Percentiles rank a stretch among this genome's conserved stretches.
These are phyloP conservation scores for Drosophila erecta DNA, from an alignment of 1,140 invertebrate species.

Conservation along the genomic window DNA sequence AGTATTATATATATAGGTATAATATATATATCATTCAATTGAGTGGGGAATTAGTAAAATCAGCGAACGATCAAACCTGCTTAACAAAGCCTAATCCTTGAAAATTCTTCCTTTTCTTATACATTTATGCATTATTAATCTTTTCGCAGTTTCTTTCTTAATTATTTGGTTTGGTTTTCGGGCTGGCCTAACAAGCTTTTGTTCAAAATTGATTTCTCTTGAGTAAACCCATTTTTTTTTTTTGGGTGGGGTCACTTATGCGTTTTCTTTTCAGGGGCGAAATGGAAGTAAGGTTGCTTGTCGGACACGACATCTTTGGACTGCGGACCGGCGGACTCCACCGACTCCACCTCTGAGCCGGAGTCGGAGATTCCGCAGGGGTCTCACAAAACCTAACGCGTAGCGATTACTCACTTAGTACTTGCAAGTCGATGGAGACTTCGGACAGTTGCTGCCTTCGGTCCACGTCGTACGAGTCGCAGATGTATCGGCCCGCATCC, in stretches of 20 bases:
- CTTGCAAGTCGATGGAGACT: conserved; percentile 89
- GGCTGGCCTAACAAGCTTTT: conserved; percentile 19
- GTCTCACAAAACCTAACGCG: conserved; percentile 6
- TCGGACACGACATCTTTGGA: conserved; percentile 19
- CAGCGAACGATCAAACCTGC: conserved; percentile 76
- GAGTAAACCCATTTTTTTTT: neutral
- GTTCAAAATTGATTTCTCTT: conserved; percentile 8
- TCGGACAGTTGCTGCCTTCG: conserved; percentile 85
- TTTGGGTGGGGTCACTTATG: neutral
- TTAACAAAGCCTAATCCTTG: conserved; percentile 56
- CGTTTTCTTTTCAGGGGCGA: conserved; percentile 10
- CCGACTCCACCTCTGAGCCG: conserved; percentile 10
- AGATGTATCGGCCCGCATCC: conserved; percentile 90
- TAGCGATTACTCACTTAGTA: conserved; percentile 88
- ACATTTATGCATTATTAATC: conserved; percentile 7
- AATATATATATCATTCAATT: conserved; percentile 14
- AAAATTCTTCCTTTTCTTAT: conserved; percentile 30
- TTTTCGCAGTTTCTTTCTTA: conserved; percentile 17
- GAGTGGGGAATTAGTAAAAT: conserved; percentile 73
- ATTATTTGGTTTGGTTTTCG: conserved; percentile 31
- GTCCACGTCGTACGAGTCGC: conserved; percentile 86
- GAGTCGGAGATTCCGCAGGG: conserved; percentile 5
- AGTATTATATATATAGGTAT: conserved; percentile 27
- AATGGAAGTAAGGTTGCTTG: conserved; percentile 16
- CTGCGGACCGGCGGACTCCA: conserved; percentile 9